Base-by-base conservation (phyloP, 2,888 invertebrate genomes). In the Agrochola circellaris region DNA sequence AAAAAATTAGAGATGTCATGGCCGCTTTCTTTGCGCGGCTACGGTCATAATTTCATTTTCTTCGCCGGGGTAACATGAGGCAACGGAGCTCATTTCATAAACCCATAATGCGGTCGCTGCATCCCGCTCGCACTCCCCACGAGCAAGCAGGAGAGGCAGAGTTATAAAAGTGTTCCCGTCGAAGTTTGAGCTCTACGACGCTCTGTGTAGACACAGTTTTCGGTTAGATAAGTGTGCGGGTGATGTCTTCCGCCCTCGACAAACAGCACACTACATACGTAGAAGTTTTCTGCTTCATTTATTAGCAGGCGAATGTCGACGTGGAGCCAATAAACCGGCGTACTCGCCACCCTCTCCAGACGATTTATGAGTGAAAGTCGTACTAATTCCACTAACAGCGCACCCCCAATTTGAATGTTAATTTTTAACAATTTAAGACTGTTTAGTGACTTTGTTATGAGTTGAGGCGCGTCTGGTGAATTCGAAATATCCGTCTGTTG, bases 261-360 rank as follows among this genome's bases (percentile, higher is more conserved):
- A 93, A 94, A 95, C 93, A 93, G 93, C 91, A 91, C 91, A 92
- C 93, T 92, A 93, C 93, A 92, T 93, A 93, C 92, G 94, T 94
- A 93, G 93, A 95, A 96, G 95, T 96, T 96, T 95, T 95, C 96
- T 95, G 95, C 94, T 96, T 96, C 96, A 96, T 96, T 96, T 96
- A 95, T 96, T 95, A 96, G 94, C 93, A 90, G 91, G 94, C 93
- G 93, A 93, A 94, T 94, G 96, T 94, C 94, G 94, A 94, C 94
- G 92, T 90, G 90, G 89, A 93, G 94, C 95, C 94, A 95, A 96
- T 95, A 96, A 95, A 95, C 92, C 92, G 94, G 87, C 93, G 92
- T 87, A 89, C 92, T 93, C 93, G 92, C 93, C 94, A 93, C 95
- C 95, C 95, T 94, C 94, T 93, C 93, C 91, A 95, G 95, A 95